A percentile compares a stretch with the other conserved stretches of the same genome.
phyloP scores from a whole-genome alignment of 2,113 vertebrate species.

The Castor canadensis region DNA sequence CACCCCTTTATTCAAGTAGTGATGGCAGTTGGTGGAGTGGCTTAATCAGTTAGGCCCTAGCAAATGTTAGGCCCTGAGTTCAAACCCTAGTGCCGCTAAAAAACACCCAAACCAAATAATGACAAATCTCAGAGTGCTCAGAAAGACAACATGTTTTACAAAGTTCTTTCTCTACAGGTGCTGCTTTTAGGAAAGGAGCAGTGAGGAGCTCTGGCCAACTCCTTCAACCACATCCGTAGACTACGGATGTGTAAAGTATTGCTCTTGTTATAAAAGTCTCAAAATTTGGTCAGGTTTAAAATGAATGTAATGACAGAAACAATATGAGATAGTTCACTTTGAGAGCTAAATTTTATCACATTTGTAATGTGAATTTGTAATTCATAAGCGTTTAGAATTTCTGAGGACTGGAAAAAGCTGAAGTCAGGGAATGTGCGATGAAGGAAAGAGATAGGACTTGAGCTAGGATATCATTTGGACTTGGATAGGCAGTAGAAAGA shows the following conservation, averaged over 20 bases:
- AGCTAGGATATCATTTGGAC: background rate
- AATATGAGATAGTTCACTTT: background rate
- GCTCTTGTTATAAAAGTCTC: conserved; percentile 1
- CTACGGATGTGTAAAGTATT: background rate
- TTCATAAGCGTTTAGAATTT: conserved; percentile 24
- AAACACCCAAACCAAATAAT: no score
- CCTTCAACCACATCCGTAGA: background rate
- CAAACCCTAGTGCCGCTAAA: no score
- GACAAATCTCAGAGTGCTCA: conserved; percentile 36
- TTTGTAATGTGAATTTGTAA: no score
- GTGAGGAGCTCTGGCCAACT: background rate
- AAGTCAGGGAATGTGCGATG: background rate
- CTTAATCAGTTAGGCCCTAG: no score
- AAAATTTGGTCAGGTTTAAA: conserved; percentile 13
- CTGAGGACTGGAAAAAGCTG: conserved; percentile 7
- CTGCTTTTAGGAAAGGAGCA: background rate
- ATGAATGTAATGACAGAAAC: background rate
- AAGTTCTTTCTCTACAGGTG: conserved; percentile 22
- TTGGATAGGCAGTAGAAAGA: background rate
- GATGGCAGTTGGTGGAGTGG: no score
- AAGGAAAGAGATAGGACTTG: background rate
- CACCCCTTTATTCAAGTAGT: conserved; percentile 19
- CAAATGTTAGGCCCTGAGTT: no score
- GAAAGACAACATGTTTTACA: background rate
- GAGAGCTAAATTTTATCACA: conserved; percentile 5